phyloP scores from a whole-genome alignment of 2,888 invertebrate genomes.

The Protophormia terraenovae region DNA sequence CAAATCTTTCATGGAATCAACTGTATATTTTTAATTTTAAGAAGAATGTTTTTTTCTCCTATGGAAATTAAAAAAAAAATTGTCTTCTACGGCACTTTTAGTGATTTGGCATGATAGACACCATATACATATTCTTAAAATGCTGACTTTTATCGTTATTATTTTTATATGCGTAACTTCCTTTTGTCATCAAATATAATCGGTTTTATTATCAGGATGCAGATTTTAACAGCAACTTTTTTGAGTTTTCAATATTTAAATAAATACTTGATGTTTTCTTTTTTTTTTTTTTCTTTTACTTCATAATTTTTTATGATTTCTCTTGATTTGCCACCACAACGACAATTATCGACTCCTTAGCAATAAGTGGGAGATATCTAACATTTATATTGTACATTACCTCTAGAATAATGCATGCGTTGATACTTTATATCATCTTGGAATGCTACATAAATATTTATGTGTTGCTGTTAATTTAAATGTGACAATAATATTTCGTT shows the following conservation, averaged over 20 bases:
- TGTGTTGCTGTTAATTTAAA: not conserved
- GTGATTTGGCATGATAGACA: too few relatives aligned
- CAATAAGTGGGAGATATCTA: not conserved
- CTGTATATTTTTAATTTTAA: too few relatives aligned
- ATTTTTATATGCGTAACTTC: not conserved
- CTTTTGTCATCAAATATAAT: not conserved
- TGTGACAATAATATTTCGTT: constrained; percentile 32
- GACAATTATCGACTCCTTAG: not conserved
- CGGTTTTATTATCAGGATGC: not conserved
- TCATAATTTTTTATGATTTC: not conserved
- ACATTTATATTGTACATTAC: not conserved
- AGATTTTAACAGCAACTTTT: not conserved
- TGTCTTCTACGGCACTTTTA: too few relatives aligned
- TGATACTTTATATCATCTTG: not conserved
- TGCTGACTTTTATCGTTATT: not conserved
- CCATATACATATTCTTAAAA: too few relatives aligned
- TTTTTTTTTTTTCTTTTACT: too few relatives aligned
- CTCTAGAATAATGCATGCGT: not conserved
- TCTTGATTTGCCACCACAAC: not conserved
- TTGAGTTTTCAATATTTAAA: not conserved
- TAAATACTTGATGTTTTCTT: too few relatives aligned
- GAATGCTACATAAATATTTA: not conserved
- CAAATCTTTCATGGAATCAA: too few relatives aligned
- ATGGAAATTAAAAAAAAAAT: too few relatives aligned
- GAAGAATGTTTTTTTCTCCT: too few relatives aligned